phyloP scores from a whole-genome alignment of 2,113 vertebrate genomes.

The Sander vitreus region DNA sequence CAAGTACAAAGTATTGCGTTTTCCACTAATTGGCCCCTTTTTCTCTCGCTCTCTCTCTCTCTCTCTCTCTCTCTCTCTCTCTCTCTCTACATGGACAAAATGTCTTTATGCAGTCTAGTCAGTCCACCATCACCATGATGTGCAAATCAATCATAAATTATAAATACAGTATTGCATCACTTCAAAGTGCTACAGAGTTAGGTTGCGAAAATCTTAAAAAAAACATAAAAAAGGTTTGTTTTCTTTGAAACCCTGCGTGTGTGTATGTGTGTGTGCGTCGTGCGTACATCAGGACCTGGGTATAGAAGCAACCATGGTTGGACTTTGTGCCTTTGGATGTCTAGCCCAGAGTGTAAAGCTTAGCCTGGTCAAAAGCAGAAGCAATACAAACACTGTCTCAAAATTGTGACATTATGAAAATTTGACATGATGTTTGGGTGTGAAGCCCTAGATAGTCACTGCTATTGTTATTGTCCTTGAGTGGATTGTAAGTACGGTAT shows the following conservation, averaged over 20 bases:
- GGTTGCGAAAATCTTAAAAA: constrained; percentile 71
- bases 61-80: constrained; percentile 38
- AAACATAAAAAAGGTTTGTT: constrained; percentile 50
- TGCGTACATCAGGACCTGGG: constrained; percentile 1
- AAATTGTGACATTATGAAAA: constrained; percentile 16
- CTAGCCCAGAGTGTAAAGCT: constrained; percentile 56
- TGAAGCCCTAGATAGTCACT: neutral
- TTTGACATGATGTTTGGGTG: neutral
- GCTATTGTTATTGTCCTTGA: neutral
- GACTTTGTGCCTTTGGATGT: constrained; percentile 67
- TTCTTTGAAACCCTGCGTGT: constrained; percentile 28
- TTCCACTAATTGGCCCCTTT: constrained; percentile 69
- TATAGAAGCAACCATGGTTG: constrained; percentile 37
- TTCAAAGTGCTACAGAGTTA: constrained; percentile 86
- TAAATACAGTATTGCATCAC: constrained; percentile 86
- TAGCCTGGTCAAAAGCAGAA: constrained; percentile 31
- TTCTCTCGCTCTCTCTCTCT: constrained; percentile 39
- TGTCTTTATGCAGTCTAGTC: constrained; percentile 56
- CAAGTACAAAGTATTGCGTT: constrained; percentile 87
- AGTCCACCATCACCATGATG: constrained; percentile 59
- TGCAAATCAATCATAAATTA: constrained; percentile 80
- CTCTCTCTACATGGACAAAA: constrained; percentile 51
- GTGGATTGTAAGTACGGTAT: constrained; percentile 59
- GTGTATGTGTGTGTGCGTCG: neutral
- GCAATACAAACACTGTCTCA: constrained; percentile 28